These are phyloP conservation scores for Actinopyga echinites DNA, from an alignment of 53 echinoderm and acorn worm genomes.

Conservation along the genomic window DNA sequence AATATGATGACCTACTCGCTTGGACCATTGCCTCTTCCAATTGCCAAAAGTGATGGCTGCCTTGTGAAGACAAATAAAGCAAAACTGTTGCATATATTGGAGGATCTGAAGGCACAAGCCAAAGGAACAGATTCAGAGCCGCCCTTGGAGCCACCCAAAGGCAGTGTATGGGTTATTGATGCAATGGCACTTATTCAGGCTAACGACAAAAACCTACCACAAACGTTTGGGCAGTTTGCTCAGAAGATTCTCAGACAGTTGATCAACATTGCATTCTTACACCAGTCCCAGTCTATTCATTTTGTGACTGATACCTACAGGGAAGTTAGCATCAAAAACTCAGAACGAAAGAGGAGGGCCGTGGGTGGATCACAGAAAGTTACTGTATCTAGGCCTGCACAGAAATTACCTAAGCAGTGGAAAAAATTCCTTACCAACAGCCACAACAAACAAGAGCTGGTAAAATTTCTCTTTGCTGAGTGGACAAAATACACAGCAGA, in stretches of 20 bases:
- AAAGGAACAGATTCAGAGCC: background rate
- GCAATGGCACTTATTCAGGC: conserved; percentile 51
- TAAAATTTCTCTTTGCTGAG: conserved; percentile 51
- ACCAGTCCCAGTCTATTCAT: conserved; percentile 43
- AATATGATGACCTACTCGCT: conserved; percentile 49
- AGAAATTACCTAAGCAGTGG: conserved; percentile 49
- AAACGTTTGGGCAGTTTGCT: conserved; percentile 44
- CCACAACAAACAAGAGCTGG: conserved; percentile 50
- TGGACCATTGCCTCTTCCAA: conserved; percentile 44
- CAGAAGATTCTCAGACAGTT: conserved; percentile 34
- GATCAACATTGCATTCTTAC: background rate
- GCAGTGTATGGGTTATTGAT: conserved; percentile 46
- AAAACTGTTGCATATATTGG: conserved; percentile 37
- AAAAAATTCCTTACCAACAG: conserved; percentile 56
- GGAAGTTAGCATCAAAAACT: conserved; percentile 59
- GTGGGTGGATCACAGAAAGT: conserved; percentile 52
- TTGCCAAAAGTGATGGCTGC: conserved; percentile 46
- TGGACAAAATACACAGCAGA: conserved; percentile 21
- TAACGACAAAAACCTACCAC: conserved; percentile 40
- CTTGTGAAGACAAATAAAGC: conserved; percentile 53
- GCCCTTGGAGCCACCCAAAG: conserved; percentile 21
- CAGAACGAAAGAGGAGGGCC: conserved; percentile 58
- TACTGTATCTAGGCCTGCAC: conserved; percentile 2
- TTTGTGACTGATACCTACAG: conserved; percentile 73
- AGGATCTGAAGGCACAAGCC: background rate